These are phyloP conservation scores for Microctonus aethiopoides DNA, from an alignment of 2,888 invertebrate genomes.

Conservation along the genomic window DNA sequence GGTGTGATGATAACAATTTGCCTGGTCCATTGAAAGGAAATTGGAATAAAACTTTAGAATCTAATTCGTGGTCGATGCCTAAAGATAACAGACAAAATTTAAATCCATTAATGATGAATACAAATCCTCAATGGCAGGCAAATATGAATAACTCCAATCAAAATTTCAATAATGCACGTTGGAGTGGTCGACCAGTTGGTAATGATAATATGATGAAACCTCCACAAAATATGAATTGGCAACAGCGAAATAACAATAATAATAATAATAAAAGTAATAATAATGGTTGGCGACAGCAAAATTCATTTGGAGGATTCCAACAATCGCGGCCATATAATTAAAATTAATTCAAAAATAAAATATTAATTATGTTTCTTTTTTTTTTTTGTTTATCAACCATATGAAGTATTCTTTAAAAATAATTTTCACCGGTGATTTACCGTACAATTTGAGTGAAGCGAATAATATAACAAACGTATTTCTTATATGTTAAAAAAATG, in stretches of 20 bases:
- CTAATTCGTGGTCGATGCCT: slow-evolving; percentile 45
- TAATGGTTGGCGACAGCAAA: slow-evolving; percentile 48
- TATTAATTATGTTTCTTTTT: slow-evolving; percentile 35
- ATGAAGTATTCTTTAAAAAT: background rate
- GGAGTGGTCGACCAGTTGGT: slow-evolving; percentile 27
- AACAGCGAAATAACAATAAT: slow-evolving; percentile 18
- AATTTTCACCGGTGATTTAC: background rate
- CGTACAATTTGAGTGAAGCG: too few species aligned
- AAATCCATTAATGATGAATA: slow-evolving; percentile 32
- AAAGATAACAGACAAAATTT: slow-evolving; percentile 50
- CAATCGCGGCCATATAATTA: slow-evolving; percentile 38
- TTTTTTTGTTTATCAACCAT: background rate
- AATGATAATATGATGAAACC: slow-evolving; percentile 34
- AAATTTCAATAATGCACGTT: slow-evolving; percentile 33
- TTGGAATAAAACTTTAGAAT: slow-evolving; percentile 45
- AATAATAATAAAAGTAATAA: slow-evolving; percentile 34
- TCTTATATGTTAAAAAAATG: background rate
- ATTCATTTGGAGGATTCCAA: slow-evolving; percentile 42
- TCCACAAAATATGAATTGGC: slow-evolving; percentile 46
- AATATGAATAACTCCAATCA: slow-evolving; percentile 29
- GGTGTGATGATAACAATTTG: slow-evolving; percentile 57
- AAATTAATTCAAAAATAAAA: slow-evolving; percentile 48
- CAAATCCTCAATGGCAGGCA: slow-evolving; percentile 38
- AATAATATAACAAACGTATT: too few species aligned
- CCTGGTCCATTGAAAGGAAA: slow-evolving; percentile 16